Evolutionary conservation across 1,140 invertebrate genomes (phyloP).

Genomic region (Drosophila seguyi): DNA sequence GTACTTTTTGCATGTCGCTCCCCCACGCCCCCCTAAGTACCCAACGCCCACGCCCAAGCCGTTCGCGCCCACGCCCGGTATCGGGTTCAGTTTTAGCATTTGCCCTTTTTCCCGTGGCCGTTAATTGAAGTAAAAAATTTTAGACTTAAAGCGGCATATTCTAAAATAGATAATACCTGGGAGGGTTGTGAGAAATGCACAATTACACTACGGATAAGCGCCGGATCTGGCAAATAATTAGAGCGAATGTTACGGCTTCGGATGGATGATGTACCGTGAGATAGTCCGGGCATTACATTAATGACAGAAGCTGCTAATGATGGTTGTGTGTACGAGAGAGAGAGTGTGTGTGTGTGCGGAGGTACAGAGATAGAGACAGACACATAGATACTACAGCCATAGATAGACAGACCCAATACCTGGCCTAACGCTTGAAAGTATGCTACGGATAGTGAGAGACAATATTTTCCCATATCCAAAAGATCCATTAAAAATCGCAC

Average conservation of each 20-base stretch:
- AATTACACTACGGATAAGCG: slow-evolving; percentile 25
- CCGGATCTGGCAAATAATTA: slow-evolving; percentile 56
- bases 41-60: slow-evolving; percentile 19
- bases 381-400: slow-evolving; percentile 2
- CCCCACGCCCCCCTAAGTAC: slow-evolving; percentile 29
- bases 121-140: slow-evolving; percentile 54
- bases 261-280: slow-evolving; percentile 34
- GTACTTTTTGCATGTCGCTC: slow-evolving; percentile 64
- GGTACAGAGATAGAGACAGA: slow-evolving; percentile 10
- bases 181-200: slow-evolving; percentile 11
- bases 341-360: slow-evolving; percentile 4
- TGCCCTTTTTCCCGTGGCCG: slow-evolving; percentile 33
- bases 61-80: background rate
- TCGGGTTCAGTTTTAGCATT: slow-evolving; percentile 26
- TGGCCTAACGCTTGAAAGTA: slow-evolving; percentile 74
- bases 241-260: slow-evolving; percentile 33
- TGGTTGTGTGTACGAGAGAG: slow-evolving; percentile 8
- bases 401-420: slow-evolving; percentile 20
- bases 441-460: slow-evolving; percentile 63
- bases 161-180: slow-evolving; percentile 55
- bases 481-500: slow-evolving; percentile 68
- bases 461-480: slow-evolving; percentile 51
- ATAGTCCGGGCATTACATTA: slow-evolving; percentile 30
- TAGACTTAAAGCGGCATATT: slow-evolving; percentile 52
- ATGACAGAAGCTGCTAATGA: slow-evolving; percentile 37